These are phyloP conservation scores for Gallinago jamesoni DNA, from an alignment of 2,113 vertebrate genomes.

Conservation along the genomic window DNA sequence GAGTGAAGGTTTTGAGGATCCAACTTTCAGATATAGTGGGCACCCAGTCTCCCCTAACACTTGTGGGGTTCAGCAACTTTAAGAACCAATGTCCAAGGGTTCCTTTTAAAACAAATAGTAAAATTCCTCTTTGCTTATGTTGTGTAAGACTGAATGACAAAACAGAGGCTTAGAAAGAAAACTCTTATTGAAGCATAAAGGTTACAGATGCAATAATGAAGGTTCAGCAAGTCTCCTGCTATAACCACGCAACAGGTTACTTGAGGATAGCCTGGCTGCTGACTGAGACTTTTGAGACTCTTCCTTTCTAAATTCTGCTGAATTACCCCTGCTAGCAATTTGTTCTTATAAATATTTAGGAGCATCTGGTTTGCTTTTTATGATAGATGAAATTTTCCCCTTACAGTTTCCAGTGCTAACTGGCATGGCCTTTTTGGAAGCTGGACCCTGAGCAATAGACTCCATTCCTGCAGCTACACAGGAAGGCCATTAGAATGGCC, in stretches of 20 bases:
- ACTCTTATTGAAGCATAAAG: background rate
- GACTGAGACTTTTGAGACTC: background rate
- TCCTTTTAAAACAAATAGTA: background rate
- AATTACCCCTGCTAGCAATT: background rate
- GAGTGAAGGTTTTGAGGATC: background rate
- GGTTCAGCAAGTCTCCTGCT: background rate
- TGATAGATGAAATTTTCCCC: background rate
- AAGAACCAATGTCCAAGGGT: background rate
- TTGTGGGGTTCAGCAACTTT: background rate
- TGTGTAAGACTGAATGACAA: background rate
- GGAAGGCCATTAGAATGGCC: background rate
- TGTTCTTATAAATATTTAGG: conserved; percentile 40
- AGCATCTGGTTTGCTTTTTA: conserved; percentile 34
- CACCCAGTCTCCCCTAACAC: background rate
- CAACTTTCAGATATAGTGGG: background rate
- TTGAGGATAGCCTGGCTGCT: conserved; percentile 10
- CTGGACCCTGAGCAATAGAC: background rate
- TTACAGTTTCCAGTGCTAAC: background rate
- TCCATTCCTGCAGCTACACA: background rate
- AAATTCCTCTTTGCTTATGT: background rate
- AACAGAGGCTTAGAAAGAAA: background rate
- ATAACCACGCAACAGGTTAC: background rate
- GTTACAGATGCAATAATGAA: background rate
- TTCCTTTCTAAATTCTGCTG: background rate
- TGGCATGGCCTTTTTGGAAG: background rate